A percentile compares a stretch with the other conserved stretches of the same genome.
Conservation (phyloP, 2,888 invertebrate species). For the Ornithoptera alexandrae region DNA sequence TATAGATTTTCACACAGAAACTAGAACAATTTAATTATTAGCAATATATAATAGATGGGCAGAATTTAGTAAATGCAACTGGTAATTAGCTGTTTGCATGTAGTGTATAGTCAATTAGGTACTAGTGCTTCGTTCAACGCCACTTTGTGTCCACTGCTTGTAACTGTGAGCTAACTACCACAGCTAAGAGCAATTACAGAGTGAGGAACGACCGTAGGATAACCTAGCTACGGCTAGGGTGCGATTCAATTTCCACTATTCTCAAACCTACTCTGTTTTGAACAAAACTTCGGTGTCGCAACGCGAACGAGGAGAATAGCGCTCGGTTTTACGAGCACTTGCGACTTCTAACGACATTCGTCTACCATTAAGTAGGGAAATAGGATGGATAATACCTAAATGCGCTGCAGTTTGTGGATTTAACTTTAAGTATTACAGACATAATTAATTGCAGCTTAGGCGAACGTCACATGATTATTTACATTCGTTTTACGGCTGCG, state of each 20-base stretch:
- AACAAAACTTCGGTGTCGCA: constrained; percentile 41
- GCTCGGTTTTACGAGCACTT: constrained; percentile 68
- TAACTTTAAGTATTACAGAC: constrained; percentile 59
- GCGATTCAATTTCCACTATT: constrained; percentile 28
- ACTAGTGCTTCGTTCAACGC: constrained; percentile 51
- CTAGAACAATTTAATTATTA: neutral
- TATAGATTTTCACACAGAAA: neutral
- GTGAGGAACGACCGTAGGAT: constrained; percentile 14
- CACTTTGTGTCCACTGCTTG: constrained; percentile 37
- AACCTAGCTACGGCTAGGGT: constrained; percentile 21
- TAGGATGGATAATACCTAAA: constrained; percentile 66
- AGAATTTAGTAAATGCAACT: constrained; percentile 43
- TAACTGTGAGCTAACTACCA: constrained; percentile 31
- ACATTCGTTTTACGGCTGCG: constrained; percentile 29
- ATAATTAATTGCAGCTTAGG: constrained; percentile 61
- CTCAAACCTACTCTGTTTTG: constrained; percentile 30
- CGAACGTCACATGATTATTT: constrained; percentile 41
- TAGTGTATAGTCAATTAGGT: constrained; percentile 67
- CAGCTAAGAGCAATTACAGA: constrained; percentile 26
- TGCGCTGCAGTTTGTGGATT: constrained; percentile 68
- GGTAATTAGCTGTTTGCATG: constrained; percentile 69
- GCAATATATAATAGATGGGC: neutral
- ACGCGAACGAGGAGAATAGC: constrained; percentile 52
- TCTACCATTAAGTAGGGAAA: constrained; percentile 72
- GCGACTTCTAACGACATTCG: constrained; percentile 72